These are phyloP conservation scores for Matsumyia berberina DNA, from an alignment of 2,888 invertebrate species.

Conservation along the genomic window DNA sequence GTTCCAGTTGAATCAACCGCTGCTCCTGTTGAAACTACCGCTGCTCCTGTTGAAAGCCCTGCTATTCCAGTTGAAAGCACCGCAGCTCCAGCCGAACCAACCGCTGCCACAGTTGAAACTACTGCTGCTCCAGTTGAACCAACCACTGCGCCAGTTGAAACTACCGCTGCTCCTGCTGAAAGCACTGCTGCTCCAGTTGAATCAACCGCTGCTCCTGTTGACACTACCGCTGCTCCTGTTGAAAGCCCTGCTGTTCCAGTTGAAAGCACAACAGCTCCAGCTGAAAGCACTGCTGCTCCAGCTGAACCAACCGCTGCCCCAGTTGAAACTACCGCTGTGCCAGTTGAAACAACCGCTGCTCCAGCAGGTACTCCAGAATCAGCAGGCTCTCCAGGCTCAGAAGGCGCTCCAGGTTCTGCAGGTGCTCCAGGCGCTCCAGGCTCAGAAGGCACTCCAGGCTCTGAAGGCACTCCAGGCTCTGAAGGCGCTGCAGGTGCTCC, in stretches of 20 bases:
- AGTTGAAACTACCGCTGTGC: conserved; percentile 56
- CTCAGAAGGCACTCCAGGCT: not conserved
- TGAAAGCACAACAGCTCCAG: conserved; percentile 11
- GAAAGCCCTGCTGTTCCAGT: conserved; percentile 1
- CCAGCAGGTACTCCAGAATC: conserved; percentile 20
- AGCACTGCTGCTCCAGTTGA: conserved; percentile 40
- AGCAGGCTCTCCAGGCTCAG: conserved; percentile 3
- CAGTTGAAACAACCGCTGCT: conserved; percentile 14
- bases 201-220: conserved; percentile 43
- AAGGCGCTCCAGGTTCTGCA: conserved; percentile 6
- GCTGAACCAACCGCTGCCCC: conserved; percentile 63
- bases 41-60: conserved; percentile 11
- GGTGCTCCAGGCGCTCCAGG: conserved; percentile 8
- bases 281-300: conserved; percentile 2
- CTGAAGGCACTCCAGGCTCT: not conserved
- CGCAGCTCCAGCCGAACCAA: conserved; percentile 18
- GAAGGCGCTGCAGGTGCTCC: not conserved
- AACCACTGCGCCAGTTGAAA: conserved; percentile 10
- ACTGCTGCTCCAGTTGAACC: conserved; percentile 6
- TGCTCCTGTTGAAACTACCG: not conserved
- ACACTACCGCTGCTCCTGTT: conserved; percentile 12
- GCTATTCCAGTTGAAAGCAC: not conserved
- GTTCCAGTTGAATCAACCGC: conserved; percentile 23
- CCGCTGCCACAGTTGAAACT: not conserved
- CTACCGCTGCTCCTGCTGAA: conserved; percentile 11